Evolutionary conservation across 2,797 vertebrate genomes (phyloP), one percentile per base, ranked within the genome.

Genomic region (Peromyscus eremicus): DNA sequence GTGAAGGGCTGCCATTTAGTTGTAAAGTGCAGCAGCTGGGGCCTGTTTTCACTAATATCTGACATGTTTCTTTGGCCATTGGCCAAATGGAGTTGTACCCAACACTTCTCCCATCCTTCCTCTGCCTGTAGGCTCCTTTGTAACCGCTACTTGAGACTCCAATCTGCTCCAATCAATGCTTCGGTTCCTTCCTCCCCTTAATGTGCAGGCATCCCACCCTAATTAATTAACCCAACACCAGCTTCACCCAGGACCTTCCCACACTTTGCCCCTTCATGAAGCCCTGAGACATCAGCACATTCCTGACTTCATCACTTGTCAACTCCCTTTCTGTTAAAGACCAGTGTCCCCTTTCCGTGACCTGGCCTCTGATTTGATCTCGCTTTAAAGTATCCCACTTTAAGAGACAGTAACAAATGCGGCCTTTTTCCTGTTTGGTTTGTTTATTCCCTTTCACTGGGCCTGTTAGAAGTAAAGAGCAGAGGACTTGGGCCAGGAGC

Each of bases 261-360:
- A 98, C 98, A 98, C 98, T 98, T 96, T 97, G 98, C 98, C 98
- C 94, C 96, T 97, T 98, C 96, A 10, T 94, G 95, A 95, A 98
- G 97, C 94, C 97, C 97, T 95, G 98, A 97, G 97, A 98, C 98
- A 97, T 99, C 99, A 99, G 99, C 99, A 98, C 99, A 99, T 99
- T 99, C 99, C 98, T 98, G 90, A 98, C 97, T 98, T 98, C 98
- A 98, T 98, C 98, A 95, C 97, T 98, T 97, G 97, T 98, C 98
- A 98, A 98, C 99, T 99, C 99, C 99, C 98, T 99, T 98, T 98
- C 95, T 97, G 91, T 94, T 98, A 98, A 98, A 96, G 95, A 97
- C 95, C 98, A 98, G 89, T 97, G 97, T 98, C 97, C 97, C 97
- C 97, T 98, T 98, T 98, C 49, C 0, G 91, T 98, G 97, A 98